phyloP scores from a whole-genome alignment of 2,888 invertebrate genomes.

The Drosophila ezoana region DNA sequence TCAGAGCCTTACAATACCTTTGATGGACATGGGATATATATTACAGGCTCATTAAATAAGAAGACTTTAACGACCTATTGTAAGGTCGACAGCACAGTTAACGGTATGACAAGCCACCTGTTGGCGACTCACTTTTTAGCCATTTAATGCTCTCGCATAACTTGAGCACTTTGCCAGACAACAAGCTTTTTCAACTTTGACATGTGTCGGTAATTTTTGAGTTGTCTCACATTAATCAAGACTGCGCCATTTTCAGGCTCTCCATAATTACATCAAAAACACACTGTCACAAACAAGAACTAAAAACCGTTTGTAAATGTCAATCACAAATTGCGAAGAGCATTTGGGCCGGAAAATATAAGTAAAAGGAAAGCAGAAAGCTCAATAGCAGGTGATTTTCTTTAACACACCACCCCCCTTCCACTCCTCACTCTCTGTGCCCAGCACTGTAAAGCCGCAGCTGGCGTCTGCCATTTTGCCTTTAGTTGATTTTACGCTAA shows the following conservation, averaged over 20 bases:
- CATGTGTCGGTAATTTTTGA: too few relatives aligned
- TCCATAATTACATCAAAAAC: constrained; percentile 1
- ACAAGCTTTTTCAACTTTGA: background rate
- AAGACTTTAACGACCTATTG: background rate
- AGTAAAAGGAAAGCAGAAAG: constrained; percentile 7
- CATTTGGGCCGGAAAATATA: background rate
- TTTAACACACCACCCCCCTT: background rate
- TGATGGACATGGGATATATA: too few relatives aligned
- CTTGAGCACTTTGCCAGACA: background rate
- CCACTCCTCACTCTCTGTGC: too few relatives aligned
- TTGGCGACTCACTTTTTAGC: background rate
- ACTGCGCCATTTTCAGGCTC: constrained; percentile 1
- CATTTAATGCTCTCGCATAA: background rate
- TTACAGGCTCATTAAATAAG: background rate
- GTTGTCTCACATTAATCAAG: constrained; percentile 3
- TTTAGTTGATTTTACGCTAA: constrained; percentile 19
- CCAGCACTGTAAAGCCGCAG: background rate
- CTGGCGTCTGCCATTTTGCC: background rate
- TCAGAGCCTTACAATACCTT: too few relatives aligned
- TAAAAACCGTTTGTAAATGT: constrained; percentile 11
- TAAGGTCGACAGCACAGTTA: background rate
- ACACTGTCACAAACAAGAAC: constrained; percentile 1
- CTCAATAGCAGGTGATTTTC: constrained; percentile 6
- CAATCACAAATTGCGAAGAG: constrained; percentile 5
- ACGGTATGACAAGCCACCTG: background rate